phyloP scores from a whole-genome alignment of 1,140 invertebrate species.

The Achatina immaculata region DNA sequence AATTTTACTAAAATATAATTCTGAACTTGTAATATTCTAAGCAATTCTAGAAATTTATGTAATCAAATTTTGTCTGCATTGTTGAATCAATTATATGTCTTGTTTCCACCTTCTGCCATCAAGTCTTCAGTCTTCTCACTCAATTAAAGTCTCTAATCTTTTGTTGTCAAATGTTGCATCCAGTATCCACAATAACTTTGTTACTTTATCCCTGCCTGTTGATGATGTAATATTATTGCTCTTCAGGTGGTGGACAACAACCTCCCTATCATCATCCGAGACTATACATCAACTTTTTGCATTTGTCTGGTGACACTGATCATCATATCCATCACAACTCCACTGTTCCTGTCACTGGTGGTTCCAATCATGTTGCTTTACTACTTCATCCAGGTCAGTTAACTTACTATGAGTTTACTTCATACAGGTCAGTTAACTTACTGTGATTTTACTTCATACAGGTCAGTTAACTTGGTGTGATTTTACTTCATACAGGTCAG shows the following conservation, averaged over 20 bases:
- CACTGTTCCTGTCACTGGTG: conserved; percentile 63
- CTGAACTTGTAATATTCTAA: too few species aligned
- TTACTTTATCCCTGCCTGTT: too few species aligned
- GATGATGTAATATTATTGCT: too few species aligned
- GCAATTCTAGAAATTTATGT: too few species aligned
- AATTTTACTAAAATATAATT: too few species aligned
- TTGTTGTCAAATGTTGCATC: too few species aligned
- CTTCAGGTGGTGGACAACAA: conserved; percentile 66
- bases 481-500: not conserved
- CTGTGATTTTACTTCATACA: not conserved
- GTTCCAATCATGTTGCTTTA: conserved; percentile 76
- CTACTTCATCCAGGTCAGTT: conserved; percentile 73
- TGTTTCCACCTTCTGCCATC: too few species aligned
- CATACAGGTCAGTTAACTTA: not conserved
- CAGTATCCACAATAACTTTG: too few species aligned
- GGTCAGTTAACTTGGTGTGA: not conserved
- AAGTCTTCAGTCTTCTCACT: too few species aligned
- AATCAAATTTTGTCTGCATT: too few species aligned
- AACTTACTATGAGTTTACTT: not conserved
- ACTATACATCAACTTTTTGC: conserved; percentile 51
- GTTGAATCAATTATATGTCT: too few species aligned
- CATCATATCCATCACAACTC: conserved; percentile 56
- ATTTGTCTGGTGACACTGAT: conserved; percentile 46
- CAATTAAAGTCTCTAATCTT: too few species aligned
- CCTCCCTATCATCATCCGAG: conserved; percentile 71